Evolutionary conservation across 2,797 vertebrate genomes (phyloP).

Genomic region (Pangasius djambal): DNA sequence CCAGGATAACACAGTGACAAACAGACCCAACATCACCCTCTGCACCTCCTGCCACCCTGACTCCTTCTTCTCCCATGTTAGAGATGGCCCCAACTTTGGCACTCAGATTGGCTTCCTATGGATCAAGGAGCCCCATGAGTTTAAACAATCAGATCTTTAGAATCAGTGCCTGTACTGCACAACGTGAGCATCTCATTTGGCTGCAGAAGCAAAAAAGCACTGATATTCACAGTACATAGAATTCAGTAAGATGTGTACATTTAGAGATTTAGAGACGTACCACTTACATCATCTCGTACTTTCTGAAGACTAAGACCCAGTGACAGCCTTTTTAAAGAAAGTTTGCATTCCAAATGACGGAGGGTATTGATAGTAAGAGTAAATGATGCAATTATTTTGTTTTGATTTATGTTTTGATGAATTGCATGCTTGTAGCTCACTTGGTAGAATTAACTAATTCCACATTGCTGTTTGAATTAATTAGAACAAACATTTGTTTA

Average conservation of each 20-base stretch:
- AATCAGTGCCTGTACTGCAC: not conserved
- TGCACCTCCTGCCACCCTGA: constrained; percentile 89
- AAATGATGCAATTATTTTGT: not conserved
- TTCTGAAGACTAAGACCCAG: not conserved
- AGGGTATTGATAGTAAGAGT: not conserved
- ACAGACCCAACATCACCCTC: constrained; percentile 74
- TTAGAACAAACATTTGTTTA: not conserved
- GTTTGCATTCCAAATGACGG: not conserved
- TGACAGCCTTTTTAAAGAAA: not conserved
- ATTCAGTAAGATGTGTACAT: not conserved
- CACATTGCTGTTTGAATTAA: not conserved
- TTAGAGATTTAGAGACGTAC: not conserved
- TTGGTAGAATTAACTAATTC: not conserved
- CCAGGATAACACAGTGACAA: constrained; percentile 75
- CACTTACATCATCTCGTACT: not conserved
- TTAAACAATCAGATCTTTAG: constrained; percentile 7
- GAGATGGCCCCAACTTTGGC: constrained; percentile 89
- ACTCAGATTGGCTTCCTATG: constrained; percentile 92
- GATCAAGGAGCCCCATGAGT: constrained; percentile 66
- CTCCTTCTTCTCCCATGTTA: constrained; percentile 87
- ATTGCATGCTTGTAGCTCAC: not conserved
- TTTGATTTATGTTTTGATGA: not conserved
- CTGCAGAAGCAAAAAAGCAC: not conserved
- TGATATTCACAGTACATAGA: not conserved
- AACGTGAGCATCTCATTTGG: not conserved